These are phyloP conservation scores for Pluvianellus socialis DNA, from an alignment of 2,113 vertebrate genomes.

Conservation along the genomic window DNA sequence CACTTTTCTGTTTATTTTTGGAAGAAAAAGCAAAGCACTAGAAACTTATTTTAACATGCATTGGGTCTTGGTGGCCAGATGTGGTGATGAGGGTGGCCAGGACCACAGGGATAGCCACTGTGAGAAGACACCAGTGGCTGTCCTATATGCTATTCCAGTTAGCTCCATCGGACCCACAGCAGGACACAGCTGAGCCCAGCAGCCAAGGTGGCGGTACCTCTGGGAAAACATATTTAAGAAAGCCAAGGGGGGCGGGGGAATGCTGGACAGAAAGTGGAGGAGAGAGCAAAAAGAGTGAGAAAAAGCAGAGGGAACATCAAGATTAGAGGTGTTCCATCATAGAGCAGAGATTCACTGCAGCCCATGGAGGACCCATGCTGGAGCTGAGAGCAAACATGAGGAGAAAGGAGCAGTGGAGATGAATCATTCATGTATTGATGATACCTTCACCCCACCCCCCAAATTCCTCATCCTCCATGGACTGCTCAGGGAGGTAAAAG, in stretches of 20 bases:
- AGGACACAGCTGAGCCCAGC: not conserved
- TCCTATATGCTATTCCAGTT: not conserved
- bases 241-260: fast-evolving
- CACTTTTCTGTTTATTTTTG: not conserved
- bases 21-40: not conserved
- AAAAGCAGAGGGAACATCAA: not conserved
- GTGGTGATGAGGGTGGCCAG: not conserved
- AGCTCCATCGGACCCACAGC: not conserved
- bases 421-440: not conserved
- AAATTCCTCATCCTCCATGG: no score
- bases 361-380: not conserved
- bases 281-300: not conserved
- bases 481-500: not conserved
- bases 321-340: not conserved
- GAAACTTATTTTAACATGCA: not conserved
- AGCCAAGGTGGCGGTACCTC: not conserved
- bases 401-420: not conserved
- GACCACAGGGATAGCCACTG: not conserved
- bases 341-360: not conserved
- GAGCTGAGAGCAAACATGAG: not conserved
- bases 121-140: not conserved
- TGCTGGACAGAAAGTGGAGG: not conserved
- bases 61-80: not conserved
- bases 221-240: not conserved
- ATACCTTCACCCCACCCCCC: no score